Percentiles rank a stretch among this genome's conserved stretches.
Evolutionary conservation across 2,888 invertebrate genomes (phyloP).

Genomic region (Nematopogon swammerdamellus): DNA sequence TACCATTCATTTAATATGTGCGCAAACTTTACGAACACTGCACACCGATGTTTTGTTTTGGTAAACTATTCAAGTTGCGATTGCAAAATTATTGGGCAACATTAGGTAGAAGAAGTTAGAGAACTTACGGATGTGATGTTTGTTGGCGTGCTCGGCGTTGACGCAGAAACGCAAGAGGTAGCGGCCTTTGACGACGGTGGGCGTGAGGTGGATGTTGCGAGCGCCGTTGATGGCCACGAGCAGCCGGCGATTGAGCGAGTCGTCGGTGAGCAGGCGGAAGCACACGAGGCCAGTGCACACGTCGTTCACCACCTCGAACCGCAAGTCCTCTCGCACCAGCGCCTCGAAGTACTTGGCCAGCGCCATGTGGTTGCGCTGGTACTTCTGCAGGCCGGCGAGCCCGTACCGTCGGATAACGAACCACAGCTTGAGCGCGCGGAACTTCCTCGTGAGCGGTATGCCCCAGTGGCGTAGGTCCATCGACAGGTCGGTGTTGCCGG

Average conservation of each 20-base stretch:
- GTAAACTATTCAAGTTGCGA: no score
- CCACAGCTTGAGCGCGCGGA: conserved; percentile 85
- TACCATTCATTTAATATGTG: no score
- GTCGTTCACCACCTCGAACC: conserved; percentile 76
- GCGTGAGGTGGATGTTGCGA: conserved; percentile 84
- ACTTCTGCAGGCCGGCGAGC: conserved; percentile 73
- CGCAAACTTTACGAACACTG: no score
- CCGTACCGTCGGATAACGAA: conserved; percentile 83
- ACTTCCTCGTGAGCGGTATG: conserved; percentile 79
- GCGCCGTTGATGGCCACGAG: conserved; percentile 78
- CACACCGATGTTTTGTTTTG: no score
- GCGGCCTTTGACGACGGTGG: conserved; percentile 70
- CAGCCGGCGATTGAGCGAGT: conserved; percentile 71
- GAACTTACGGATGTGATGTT: conserved; percentile 60
- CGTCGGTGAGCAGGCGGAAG: conserved; percentile 68
- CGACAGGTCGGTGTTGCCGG: conserved; percentile 69
- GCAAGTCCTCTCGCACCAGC: conserved; percentile 62
- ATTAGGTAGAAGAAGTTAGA: no score
- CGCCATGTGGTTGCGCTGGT: conserved; percentile 78
- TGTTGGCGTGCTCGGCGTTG: conserved; percentile 71
- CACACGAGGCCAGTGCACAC: conserved; percentile 75
- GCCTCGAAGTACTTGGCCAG: conserved; percentile 74
- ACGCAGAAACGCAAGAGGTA: conserved; percentile 81
- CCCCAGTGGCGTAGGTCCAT: conserved; percentile 82
- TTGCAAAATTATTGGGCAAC: no score